Conservation (phyloP, 2,797 vertebrate species). For the Gorsachius magnificus region DNA sequence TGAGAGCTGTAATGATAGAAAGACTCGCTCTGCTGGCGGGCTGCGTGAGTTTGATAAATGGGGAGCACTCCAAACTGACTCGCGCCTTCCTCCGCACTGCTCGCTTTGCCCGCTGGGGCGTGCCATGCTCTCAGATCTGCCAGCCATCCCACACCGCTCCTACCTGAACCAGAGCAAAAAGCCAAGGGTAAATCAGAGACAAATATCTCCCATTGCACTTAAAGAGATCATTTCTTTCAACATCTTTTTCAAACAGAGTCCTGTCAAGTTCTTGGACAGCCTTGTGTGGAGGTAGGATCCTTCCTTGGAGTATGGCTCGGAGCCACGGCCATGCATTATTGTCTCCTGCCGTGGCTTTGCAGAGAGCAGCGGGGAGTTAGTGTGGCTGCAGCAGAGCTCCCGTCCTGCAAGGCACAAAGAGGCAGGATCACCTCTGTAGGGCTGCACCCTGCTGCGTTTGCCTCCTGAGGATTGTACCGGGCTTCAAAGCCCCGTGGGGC, state of each 20-base stretch:
- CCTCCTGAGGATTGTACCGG: not conserved
- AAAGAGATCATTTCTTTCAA: constrained; percentile 84
- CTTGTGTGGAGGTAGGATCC: constrained; percentile 54
- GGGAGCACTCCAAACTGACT: constrained; percentile 91
- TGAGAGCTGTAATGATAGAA: constrained; percentile 99
- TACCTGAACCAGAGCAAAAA: constrained; percentile 85
- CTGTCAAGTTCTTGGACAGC: constrained; percentile 71
- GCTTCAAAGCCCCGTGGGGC: not conserved
- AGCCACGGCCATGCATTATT: not conserved
- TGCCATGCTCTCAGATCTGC: constrained; percentile 87
- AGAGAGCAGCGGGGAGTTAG: not conserved
- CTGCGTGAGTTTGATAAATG: constrained; percentile 99
- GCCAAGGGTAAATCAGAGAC: constrained; percentile 86
- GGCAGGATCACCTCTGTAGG: not conserved
- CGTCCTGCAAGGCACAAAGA: not conserved
- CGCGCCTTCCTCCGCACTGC: constrained; percentile 84
- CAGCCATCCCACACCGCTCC: constrained; percentile 82
- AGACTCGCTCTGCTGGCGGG: constrained; percentile 99
- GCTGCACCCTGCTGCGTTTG: not conserved
- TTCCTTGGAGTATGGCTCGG: not conserved
- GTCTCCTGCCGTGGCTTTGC: constrained; percentile 2
- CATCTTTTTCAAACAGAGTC: constrained; percentile 77
- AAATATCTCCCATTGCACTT: constrained; percentile 82
- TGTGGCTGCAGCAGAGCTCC: not conserved
- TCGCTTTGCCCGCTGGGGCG: constrained; percentile 86